A percentile compares a stretch with the other conserved stretches of the same genome.
These are phyloP conservation scores for Diadophis punctatus DNA, from an alignment of 2,113 vertebrate genomes.

Conservation along the genomic window DNA sequence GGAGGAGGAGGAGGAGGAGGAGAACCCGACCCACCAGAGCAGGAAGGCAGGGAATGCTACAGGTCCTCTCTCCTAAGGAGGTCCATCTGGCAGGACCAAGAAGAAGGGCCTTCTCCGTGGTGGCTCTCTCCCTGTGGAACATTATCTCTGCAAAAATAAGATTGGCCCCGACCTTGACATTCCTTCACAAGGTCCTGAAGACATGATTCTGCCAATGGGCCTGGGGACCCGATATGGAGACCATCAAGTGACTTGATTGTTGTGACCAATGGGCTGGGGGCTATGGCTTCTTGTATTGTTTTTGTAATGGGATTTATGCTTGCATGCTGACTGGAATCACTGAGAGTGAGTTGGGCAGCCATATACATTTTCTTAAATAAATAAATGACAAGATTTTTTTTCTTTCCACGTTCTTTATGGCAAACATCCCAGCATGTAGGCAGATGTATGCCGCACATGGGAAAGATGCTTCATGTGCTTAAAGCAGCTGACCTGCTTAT, in stretches of 20 bases:
- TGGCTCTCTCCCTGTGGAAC: background rate
- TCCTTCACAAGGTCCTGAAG: background rate
- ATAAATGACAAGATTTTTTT: background rate
- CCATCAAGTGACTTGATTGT: background rate
- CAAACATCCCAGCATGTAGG: background rate
- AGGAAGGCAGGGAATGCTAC: background rate
- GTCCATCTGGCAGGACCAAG: background rate
- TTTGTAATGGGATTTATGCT: background rate
- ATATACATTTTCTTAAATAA: background rate
- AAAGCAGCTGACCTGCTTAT: background rate
- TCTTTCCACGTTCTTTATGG: background rate
- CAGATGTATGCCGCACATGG: background rate
- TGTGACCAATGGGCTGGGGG: background rate
- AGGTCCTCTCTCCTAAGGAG: background rate
- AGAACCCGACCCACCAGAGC: background rate
- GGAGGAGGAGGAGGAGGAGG: background rate
- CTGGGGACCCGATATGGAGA: background rate
- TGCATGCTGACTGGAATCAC: background rate
- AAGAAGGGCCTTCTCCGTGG: background rate
- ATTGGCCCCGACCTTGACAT: background rate
- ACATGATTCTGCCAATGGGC: background rate
- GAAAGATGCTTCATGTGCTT: background rate
- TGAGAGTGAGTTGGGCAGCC: background rate
- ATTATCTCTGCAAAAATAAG: background rate
- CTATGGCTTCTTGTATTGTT: background rate